Percentiles rank a stretch among this genome's conserved stretches.
These are phyloP conservation scores for Platorchestia sp. DNA, from an alignment of 1,140 invertebrate species.

Conservation along the genomic window DNA sequence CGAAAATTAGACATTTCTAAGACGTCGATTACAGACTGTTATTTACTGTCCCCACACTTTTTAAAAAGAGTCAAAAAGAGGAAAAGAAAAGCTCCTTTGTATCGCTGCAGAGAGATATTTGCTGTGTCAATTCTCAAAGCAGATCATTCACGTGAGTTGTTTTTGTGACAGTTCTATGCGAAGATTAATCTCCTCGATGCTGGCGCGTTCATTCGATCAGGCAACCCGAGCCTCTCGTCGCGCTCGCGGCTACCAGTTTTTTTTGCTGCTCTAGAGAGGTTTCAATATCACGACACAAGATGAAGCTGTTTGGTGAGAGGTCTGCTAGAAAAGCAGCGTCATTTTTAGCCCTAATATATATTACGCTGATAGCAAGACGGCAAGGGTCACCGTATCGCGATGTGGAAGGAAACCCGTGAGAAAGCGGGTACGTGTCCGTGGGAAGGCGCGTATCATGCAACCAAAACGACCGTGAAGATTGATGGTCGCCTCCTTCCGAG, in stretches of 20 bases:
- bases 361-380: not conserved
- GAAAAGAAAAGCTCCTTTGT: not conserved
- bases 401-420: not conserved
- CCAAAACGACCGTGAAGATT: not conserved
- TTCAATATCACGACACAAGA: conserved; percentile 41
- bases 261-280: not conserved
- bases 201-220: not conserved
- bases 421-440: not conserved
- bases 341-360: conserved; percentile 14
- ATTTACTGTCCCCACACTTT: not conserved
- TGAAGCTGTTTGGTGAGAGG: not conserved
- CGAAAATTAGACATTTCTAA: not conserved
- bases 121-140: not conserved
- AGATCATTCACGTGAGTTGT: not conserved
- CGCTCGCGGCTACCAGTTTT: conserved; percentile 2
- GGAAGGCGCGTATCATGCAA: not conserved
- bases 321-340: not conserved
- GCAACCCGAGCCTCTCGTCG: not conserved
- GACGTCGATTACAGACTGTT: not conserved
- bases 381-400: not conserved
- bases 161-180: not conserved
- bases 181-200: conserved; percentile 41
- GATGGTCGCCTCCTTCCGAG: not conserved
- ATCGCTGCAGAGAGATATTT: not conserved
- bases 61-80: not conserved